phyloP scores from a whole-genome alignment of 2,797 vertebrate species.

The Manis crassicaudata region DNA sequence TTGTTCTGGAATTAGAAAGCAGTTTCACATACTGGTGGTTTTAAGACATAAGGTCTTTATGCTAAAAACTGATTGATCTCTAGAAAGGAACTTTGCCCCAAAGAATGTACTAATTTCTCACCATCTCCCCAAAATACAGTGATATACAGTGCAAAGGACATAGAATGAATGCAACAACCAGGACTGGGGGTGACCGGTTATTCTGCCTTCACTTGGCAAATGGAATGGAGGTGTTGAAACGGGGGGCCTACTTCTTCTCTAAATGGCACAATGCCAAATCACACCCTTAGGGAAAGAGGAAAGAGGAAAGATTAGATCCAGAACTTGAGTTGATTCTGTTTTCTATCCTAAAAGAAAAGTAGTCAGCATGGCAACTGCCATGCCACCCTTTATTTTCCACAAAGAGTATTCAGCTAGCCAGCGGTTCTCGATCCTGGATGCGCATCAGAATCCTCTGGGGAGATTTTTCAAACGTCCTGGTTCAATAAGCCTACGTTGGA shows the following conservation, averaged over 20 bases:
- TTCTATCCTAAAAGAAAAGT: not conserved
- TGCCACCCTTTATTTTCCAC: not conserved
- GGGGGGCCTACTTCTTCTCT: not conserved
- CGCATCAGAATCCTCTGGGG: not conserved
- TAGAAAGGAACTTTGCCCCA: not conserved
- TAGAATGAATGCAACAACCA: not conserved
- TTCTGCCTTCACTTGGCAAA: not conserved
- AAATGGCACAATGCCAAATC: not conserved
- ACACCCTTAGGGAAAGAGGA: too few species aligned
- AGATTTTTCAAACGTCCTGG: not conserved
- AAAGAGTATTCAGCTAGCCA: not conserved
- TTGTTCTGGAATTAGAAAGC: not conserved
- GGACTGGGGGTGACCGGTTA: not conserved
- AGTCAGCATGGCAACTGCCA: not conserved
- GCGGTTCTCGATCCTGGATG: not conserved
- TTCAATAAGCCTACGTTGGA: not conserved
- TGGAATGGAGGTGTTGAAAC: not conserved
- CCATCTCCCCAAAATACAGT: not conserved
- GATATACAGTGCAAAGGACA: not conserved
- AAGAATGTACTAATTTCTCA: not conserved
- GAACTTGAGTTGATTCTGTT: not conserved
- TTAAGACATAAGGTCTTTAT: not conserved
- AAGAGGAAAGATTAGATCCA: not conserved
- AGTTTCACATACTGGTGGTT: not conserved
- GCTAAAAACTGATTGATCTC: not conserved